phyloP scores from a whole-genome alignment of 37 sponge, comb jelly and placozoan genomes.

The Aplysina aerophoba region DNA sequence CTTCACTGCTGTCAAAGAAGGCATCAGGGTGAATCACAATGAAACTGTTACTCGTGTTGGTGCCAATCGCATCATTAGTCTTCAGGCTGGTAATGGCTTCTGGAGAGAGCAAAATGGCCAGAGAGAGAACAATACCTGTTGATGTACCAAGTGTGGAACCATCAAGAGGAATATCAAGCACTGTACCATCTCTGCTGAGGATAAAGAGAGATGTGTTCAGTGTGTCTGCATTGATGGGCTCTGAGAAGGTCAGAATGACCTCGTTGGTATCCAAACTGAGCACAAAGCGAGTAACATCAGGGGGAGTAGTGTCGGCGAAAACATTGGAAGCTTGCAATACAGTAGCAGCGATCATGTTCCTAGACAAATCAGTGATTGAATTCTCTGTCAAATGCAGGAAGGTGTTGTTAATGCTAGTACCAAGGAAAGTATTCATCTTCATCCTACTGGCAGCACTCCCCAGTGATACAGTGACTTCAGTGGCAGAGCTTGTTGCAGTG shows the following conservation, averaged over 20 bases:
- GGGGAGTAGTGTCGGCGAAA: constrained; percentile 58
- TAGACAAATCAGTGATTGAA: constrained; percentile 56
- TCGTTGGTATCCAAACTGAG: constrained; percentile 72
- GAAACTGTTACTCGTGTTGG: constrained; percentile 48
- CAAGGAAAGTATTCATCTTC: constrained; percentile 46
- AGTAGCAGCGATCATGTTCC: constrained; percentile 11
- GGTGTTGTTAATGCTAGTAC: constrained; percentile 40
- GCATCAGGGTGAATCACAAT: constrained; percentile 29
- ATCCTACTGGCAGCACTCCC: constrained; percentile 32
- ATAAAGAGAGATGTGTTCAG: constrained; percentile 39
- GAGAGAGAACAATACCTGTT: constrained; percentile 18
- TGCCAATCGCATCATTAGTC: constrained; percentile 60
- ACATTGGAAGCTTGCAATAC: constrained; percentile 38
- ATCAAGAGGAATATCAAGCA: constrained; percentile 12
- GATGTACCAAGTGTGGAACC: constrained; percentile 19
- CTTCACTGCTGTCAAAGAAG: constrained; percentile 46
- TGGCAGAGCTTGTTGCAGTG: not conserved
- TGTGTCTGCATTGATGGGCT: constrained; percentile 64
- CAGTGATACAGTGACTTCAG: constrained; percentile 42
- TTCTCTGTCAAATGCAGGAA: constrained; percentile 46
- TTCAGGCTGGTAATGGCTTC: constrained; percentile 65
- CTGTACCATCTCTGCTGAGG: constrained; percentile 41
- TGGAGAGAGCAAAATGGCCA: constrained; percentile 35
- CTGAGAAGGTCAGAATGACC: constrained; percentile 80
- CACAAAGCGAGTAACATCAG: constrained; percentile 52